phyloP scores from a whole-genome alignment of 2,888 invertebrate species.

The Dendrolimus houi region DNA sequence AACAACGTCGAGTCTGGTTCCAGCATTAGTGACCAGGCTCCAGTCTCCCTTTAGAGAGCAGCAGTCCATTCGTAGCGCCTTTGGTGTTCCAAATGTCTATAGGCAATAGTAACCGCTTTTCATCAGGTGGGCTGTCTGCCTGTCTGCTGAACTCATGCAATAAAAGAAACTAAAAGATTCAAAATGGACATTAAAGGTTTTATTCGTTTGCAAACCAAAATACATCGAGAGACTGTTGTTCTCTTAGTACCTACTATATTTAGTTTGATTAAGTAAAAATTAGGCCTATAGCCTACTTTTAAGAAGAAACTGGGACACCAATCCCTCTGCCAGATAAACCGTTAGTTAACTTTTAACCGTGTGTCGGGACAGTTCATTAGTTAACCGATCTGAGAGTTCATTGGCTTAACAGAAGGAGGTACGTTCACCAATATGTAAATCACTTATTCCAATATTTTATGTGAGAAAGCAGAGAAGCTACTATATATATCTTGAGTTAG shows the following conservation, averaged over 20 bases:
- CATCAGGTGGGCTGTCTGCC: not conserved
- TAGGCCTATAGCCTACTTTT: not conserved
- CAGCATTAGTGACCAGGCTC: not conserved
- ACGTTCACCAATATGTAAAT: not conserved
- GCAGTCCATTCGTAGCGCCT: not conserved
- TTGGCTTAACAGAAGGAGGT: not conserved
- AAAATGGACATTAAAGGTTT: no score
- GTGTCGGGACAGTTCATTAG: constrained; percentile 1
- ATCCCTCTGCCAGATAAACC: constrained; percentile 28
- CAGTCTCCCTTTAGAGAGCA: not conserved
- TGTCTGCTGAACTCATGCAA: not conserved
- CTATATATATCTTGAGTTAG: no score
- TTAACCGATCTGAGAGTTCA: not conserved
- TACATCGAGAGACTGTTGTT: not conserved
- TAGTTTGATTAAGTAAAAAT: constrained; percentile 3
- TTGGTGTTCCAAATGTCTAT: not conserved
- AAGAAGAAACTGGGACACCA: constrained; percentile 24
- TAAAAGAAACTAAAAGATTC: not conserved
- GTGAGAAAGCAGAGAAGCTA: no score
- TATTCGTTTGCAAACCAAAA: no score
- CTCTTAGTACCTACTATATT: not conserved
- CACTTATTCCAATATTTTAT: no score
- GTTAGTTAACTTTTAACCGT: constrained; percentile 38
- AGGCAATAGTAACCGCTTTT: not conserved
- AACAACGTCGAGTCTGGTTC: not conserved